Conservation (phyloP, 2,888 invertebrate species). For the Urechis unicinctus region DNA sequence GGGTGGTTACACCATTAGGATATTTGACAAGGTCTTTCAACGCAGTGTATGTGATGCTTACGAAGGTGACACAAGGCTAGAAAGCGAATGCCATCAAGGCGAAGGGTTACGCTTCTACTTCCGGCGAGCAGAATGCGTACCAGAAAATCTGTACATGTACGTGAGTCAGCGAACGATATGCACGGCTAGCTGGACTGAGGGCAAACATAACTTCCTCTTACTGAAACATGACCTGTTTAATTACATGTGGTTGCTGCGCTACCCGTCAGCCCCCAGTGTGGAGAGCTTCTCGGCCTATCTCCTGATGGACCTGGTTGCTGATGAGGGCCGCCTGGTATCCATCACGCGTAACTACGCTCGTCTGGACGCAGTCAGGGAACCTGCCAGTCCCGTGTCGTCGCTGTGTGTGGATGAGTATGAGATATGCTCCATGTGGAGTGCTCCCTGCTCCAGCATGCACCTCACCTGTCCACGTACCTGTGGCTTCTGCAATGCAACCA, state of each 20-base stretch:
- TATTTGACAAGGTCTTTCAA: constrained; percentile 11
- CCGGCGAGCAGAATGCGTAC: constrained; percentile 18
- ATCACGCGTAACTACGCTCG: constrained; percentile 11
- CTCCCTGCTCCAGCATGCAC: constrained; percentile 14
- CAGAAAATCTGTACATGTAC: constrained; percentile 18
- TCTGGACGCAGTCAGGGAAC: constrained; percentile 12
- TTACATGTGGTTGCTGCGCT: constrained; percentile 19
- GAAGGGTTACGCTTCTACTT: constrained; percentile 19
- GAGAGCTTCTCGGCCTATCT: constrained; percentile 15
- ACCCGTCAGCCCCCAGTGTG: constrained; percentile 5
- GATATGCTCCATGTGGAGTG: constrained; percentile 11
- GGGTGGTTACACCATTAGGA: constrained; percentile 16
- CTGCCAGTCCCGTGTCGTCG: constrained; percentile 9
- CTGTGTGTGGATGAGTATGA: constrained; percentile 21
- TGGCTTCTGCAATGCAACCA: constrained; percentile 20
- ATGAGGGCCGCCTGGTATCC: constrained; percentile 3
- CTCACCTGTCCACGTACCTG: constrained; percentile 20
- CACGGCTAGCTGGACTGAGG: constrained; percentile 18
- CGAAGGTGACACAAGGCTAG: constrained; percentile 16
- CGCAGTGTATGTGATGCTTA: constrained; percentile 13
- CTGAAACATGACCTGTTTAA: constrained; percentile 10
- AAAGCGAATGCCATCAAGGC: constrained; percentile 20
- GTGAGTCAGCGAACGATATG: constrained; percentile 16
- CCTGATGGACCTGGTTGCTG: constrained; percentile 18
- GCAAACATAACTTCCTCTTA: constrained; percentile 11